Base-by-base conservation (phyloP, 2,113 vertebrate genomes). In the Etia nguti region DNA sequence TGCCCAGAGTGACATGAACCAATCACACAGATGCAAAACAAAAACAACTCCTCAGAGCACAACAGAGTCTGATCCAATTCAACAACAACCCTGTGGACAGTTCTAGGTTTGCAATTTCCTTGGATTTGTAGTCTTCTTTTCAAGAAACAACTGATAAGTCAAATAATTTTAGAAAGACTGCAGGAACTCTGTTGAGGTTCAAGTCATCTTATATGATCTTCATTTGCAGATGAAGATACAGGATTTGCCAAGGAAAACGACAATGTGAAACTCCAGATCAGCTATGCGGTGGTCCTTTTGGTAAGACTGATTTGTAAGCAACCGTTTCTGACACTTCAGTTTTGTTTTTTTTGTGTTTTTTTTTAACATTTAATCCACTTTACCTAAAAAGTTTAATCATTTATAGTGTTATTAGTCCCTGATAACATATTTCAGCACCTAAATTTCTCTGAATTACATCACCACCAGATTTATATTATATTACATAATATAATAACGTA, bases 291-390 rank as follows among this genome's bases (percentile, higher is more conserved):
- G 22, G 1, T 73, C 16, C 26, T 50, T 77, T 50, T 50, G 26
- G 43, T n/a, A 12, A 31, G 70, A 77, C 70, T 50, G 70, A 50
- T 75, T 75, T 18, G 24, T 75, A 29, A 75, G 48, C 24, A 48
- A 29, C 41, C 0, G 41, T 75, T 75, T 75, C 24, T 77, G 70
- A 77, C 24, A 5, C 43, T 20, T 50, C 2, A 29, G 24, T 2
- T 48, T n/a, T 10, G 4, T 22, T 10, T n/a, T 12, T 10, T 20
- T 8, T 34, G 6, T 4, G 0, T 8, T 7, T 34, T 5, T 75
- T 43, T 11, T 16, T 1, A 2, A 20, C 6, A 77, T 10, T 50
- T 50, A 77, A 50, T 50, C 43, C 70, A 77, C 16, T 77, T 77
- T 50, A 31, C 4, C 43, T 31, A 31, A 50, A 20, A 77, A n/a